A percentile compares a stretch with the other conserved stretches of the same genome.
Evolutionary conservation across 2,113 vertebrate species (phyloP).

Genomic region (Pontoporia blainvillei): DNA sequence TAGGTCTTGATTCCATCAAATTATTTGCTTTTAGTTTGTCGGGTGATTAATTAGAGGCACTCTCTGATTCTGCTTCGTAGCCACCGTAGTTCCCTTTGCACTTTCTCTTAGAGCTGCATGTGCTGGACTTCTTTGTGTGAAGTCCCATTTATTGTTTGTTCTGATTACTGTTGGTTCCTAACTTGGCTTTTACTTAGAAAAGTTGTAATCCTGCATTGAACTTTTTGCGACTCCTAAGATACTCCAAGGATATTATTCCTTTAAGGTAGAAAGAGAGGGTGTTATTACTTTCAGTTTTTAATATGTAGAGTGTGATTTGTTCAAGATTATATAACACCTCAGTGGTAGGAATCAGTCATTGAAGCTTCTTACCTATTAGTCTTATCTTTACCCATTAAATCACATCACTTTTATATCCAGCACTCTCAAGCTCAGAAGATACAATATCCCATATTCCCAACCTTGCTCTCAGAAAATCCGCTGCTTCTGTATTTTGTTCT

Average conservation of each 20-base stretch:
- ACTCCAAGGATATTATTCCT: not conserved
- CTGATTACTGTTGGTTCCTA: not conserved
- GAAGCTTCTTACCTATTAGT: not conserved
- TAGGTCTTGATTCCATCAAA: not conserved
- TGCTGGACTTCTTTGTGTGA: not conserved
- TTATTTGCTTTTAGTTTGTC: not conserved
- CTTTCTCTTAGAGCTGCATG: not conserved
- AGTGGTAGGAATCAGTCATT: not conserved
- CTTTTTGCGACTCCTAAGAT: constrained; percentile 24
- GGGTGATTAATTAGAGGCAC: not conserved
- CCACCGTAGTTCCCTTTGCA: not conserved
- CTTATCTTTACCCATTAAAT: constrained; percentile 29
- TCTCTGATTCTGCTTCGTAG: not conserved
- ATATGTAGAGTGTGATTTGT: not conserved
- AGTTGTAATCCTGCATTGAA: not conserved
- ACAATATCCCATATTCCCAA: not conserved
- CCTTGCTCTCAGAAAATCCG: not conserved
- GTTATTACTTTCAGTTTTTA: constrained; percentile 18
- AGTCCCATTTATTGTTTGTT: not conserved
- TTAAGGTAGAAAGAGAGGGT: not conserved
- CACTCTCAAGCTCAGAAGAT: not conserved
- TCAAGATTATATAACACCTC: not conserved
- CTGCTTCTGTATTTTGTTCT: not conserved
- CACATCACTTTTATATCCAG: not conserved
- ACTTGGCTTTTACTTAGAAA: constrained; percentile 11